Evolutionary conservation across 2,888 invertebrate species (phyloP).

Genomic region (Gryllus longicercus): DNA sequence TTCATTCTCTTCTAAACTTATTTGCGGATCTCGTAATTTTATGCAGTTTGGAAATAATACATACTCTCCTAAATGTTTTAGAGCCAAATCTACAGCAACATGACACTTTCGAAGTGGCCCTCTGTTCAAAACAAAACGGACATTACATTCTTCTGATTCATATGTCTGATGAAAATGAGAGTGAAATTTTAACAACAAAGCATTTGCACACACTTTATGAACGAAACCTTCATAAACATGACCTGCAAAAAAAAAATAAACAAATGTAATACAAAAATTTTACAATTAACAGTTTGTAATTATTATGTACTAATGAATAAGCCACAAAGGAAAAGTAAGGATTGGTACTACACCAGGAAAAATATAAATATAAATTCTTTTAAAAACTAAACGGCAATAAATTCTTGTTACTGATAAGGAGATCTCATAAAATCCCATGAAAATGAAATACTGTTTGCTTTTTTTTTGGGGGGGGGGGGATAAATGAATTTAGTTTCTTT

Average conservation of each 20-base stretch:
- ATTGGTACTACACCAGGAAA: too few species aligned
- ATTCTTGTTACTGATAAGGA: too few species aligned
- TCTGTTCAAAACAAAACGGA: constrained; percentile 69
- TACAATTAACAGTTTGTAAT: too few species aligned
- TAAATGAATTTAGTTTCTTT: too few species aligned
- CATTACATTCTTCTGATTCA: constrained; percentile 69
- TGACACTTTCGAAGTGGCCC: constrained; percentile 66
- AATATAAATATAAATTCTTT: too few species aligned
- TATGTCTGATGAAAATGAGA: constrained; percentile 70
- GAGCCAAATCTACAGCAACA: constrained; percentile 64
- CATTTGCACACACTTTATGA: constrained; percentile 64
- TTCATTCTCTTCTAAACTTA: constrained; percentile 38
- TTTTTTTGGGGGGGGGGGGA: too few species aligned
- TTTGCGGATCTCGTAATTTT: constrained; percentile 52
- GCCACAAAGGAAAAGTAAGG: too few species aligned
- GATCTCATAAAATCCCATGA: too few species aligned
- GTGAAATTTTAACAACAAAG: constrained; percentile 74
- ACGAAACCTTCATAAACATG: constrained; percentile 68
- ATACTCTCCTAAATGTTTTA: constrained; percentile 59
- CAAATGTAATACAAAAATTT: background rate
- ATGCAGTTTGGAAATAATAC: constrained; percentile 69
- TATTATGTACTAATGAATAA: too few species aligned
- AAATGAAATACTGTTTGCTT: too few species aligned
- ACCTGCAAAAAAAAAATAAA: constrained; percentile 38
- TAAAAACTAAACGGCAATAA: too few species aligned